A percentile compares a stretch with the other conserved stretches of the same genome.
phyloP scores from a whole-genome alignment of 2,888 invertebrate genomes.

The Drymonia ruficornis region DNA sequence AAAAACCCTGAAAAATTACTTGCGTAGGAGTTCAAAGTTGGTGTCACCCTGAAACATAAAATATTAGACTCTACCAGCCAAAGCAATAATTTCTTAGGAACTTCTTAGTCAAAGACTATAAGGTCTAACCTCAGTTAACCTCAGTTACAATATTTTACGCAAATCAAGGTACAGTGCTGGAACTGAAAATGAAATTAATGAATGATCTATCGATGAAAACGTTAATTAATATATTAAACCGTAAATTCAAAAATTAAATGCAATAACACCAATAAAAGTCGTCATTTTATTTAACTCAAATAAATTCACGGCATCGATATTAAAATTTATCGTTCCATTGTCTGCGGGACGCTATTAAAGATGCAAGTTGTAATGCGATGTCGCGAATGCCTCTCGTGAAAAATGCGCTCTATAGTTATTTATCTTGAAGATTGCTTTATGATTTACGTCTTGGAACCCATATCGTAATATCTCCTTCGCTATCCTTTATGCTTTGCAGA shows the following conservation, averaged over 20 bases:
- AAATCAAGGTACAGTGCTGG: too few species aligned
- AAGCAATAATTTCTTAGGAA: too few species aligned
- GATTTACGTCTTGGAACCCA: background rate
- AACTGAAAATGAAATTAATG: too few species aligned
- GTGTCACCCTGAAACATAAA: too few species aligned
- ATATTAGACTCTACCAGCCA: too few species aligned
- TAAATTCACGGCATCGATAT: conserved; percentile 41
- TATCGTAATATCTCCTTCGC: background rate
- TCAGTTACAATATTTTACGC: too few species aligned
- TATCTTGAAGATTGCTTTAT: conserved; percentile 5
- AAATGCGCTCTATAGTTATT: background rate
- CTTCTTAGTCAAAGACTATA: too few species aligned
- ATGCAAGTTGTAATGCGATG: conserved; percentile 19
- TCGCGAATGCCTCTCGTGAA: conserved; percentile 10
- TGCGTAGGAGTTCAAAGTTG: too few species aligned
- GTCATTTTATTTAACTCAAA: conserved; percentile 44
- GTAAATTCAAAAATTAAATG: conserved; percentile 37
- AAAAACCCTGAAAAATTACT: too few species aligned
- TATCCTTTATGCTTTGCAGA: background rate
- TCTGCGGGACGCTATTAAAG: conserved; percentile 15
- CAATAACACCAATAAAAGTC: conserved; percentile 40
- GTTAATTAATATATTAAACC: conserved; percentile 26
- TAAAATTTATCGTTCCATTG: conserved; percentile 55
- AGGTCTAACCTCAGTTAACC: too few species aligned
- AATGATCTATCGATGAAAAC: background rate